Base-by-base conservation (phyloP, 2,113 vertebrate genomes). In the Chaetops frenatus region DNA sequence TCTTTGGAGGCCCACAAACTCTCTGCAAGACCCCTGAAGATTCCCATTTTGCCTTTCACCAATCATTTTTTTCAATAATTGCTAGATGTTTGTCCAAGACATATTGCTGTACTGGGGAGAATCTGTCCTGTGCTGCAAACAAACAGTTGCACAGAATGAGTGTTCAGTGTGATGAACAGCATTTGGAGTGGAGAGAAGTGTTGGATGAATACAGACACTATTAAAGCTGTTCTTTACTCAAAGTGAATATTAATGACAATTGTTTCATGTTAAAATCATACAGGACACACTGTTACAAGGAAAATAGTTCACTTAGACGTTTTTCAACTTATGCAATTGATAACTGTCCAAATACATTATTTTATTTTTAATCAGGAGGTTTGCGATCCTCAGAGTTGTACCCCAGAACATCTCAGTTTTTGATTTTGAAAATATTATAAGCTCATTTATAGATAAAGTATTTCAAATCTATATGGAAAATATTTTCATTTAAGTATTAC, bases 171-270 rank as follows among this genome's bases (percentile, higher is more conserved):
- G 95, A 96, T 76, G 91, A 96, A 87, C 91, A 94, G 89, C 15
- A 38, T 62, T 94, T 91, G 91, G 95, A 96, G 78, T 27, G 74
- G 91, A 77, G 79, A 88, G 80, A 96, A 95, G 93, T 95, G 96
- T 92, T 93, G 93, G 94, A 94, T 91, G 84, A 95, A 91, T 80
- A 94, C 90, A 95, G 93, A 97, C 94, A 95, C 90, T 80, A 95
- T 77, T 92, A 97, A 96, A 96, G 95, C 91, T 97, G 96, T 97
- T 96, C 95, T 88, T 96, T 95, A 96, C 94, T 94, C 95, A 56
- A 83, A 88, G 93, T 91, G 95, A 97, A 97, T 97, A 96, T 94
- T 97, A 96, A 97, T 96, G 88, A 96, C 77, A 94, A 76, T 91
- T 95, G 80, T 92, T 94, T 57, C 89, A 77, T 31, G 50, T 47